These are phyloP conservation scores for Psittacula derbiana DNA, from an alignment of 2,797 vertebrate genomes.

Conservation along the genomic window DNA sequence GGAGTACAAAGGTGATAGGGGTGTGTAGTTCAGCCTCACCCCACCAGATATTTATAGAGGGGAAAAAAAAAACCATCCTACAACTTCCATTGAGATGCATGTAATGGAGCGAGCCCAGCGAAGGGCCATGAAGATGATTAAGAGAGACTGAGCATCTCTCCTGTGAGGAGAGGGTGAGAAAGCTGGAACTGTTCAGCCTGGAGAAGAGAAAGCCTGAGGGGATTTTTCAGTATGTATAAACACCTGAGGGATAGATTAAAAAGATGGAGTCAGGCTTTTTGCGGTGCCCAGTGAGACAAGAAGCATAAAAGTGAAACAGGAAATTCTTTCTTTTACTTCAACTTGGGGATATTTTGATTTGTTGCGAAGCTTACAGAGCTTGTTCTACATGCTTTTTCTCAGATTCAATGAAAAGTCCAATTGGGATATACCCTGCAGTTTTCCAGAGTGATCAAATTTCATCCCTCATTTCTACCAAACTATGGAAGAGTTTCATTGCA, in stretches of 20 bases:
- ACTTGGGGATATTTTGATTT: not conserved
- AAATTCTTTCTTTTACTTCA: not conserved
- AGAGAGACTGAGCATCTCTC: not conserved
- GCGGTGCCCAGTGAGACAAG: not conserved
- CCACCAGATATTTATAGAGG: not conserved
- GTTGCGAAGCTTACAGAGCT: not conserved
- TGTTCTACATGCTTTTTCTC: not conserved
- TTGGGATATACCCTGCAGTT: not conserved
- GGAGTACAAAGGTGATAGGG: not conserved
- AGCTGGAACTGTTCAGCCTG: not conserved
- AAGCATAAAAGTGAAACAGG: not conserved
- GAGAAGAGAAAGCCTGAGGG: not conserved
- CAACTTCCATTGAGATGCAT: not conserved
- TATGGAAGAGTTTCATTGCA: not conserved
- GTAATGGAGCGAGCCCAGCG: rapidly evolving
- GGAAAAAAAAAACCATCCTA: not conserved
- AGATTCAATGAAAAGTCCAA: not conserved
- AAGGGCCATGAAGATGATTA: not conserved
- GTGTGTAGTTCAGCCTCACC: not conserved
- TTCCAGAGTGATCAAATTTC: not conserved
- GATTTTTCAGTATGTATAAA: not conserved
- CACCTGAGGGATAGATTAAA: not conserved
- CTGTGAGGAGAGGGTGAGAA: not conserved
- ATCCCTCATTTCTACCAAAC: not conserved
- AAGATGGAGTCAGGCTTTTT: not conserved